Evolutionary conservation across 2,888 invertebrate species (phyloP).

Genomic region (Exephanes ischioxanthus): DNA sequence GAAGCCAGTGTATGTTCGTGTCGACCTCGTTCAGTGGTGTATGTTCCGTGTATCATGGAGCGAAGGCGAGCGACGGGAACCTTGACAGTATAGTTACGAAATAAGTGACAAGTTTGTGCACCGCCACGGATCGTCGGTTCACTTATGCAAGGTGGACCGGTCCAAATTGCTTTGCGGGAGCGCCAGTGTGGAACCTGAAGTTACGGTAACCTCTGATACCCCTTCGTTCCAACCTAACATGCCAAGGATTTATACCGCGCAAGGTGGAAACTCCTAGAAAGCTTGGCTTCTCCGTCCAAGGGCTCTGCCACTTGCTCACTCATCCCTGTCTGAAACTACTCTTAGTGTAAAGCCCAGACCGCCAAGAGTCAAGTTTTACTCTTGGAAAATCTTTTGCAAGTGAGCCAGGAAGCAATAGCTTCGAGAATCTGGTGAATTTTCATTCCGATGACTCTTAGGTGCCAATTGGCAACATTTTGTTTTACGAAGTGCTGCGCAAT

Average conservation of each 20-base stretch:
- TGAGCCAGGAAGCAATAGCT: neutral
- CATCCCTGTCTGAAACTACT: slow-evolving; percentile 48
- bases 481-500: no score
- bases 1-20: neutral
- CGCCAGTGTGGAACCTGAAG: slow-evolving; percentile 74
- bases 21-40: slow-evolving; percentile 4
- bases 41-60: neutral
- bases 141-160: slow-evolving; percentile 77
- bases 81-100: slow-evolving; percentile 75
- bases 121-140: slow-evolving; percentile 73
- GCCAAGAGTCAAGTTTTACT: slow-evolving; percentile 12
- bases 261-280: slow-evolving; percentile 64
- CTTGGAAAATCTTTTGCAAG: slow-evolving; percentile 35
- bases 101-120: slow-evolving; percentile 82
- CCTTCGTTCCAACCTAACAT: slow-evolving; percentile 61
- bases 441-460: no score
- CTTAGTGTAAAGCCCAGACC: slow-evolving; percentile 6
- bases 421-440: no score
- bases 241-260: slow-evolving; percentile 72
- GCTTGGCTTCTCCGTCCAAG: slow-evolving; percentile 57
- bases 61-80: slow-evolving; percentile 26
- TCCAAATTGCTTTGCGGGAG: slow-evolving; percentile 75
- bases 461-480: no score
- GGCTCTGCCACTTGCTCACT: slow-evolving; percentile 35
- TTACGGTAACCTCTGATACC: slow-evolving; percentile 71